Evolutionary conservation across 2,888 invertebrate species (phyloP), one percentile per base, ranked within the genome.

Genomic region (Eugnorisma glareosa): DNA sequence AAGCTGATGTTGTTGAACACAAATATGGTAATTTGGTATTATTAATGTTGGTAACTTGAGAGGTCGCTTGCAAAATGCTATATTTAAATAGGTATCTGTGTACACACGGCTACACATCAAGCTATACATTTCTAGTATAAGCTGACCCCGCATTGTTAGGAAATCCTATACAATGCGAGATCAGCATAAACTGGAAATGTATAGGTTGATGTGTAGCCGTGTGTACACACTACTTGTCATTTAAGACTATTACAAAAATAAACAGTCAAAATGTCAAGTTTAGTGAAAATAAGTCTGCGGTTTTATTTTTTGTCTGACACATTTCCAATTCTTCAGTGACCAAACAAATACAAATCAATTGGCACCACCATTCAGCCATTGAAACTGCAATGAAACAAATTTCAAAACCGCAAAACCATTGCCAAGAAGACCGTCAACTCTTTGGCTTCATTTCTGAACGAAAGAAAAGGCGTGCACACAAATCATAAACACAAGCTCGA

Each of bases 401-500:
- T 57, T 59, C 18, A 48, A 84, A 82, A 81, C 63, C 75, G 31
- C 43, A 76, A 75, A 69, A 67, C 24, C 57, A 21, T 67, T 85
- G 85, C 83, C 83, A 83, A 85, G 69, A 70, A 70, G 61, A 24
- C 24, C 61, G 35, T 76, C 82, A 81, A 73, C 43, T 40, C 54
- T 5, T 81, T 83, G 69, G 77, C 81, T 67, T 76, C 43, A 63
- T 51, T 81, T 73, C 67, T 59, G 51, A 67, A 70, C 48, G 66
- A 78, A 84, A 48, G 35, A 76, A 72, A 77, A 79, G 59, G 63
- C 28, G 10, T 51, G 43, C 68, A 51, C 68, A 77, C 73, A 75
- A 82, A 86, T 82, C 84, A 84, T 84, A 82, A 73, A 77, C 75
- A 73, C 73, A 57, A 82, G 70, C 82, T 64, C 45, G 59, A 74